Percentiles rank a stretch among this genome's conserved stretches.
phyloP scores from a whole-genome alignment of 1,140 invertebrate genomes.

The Euwallacea fornicatus region DNA sequence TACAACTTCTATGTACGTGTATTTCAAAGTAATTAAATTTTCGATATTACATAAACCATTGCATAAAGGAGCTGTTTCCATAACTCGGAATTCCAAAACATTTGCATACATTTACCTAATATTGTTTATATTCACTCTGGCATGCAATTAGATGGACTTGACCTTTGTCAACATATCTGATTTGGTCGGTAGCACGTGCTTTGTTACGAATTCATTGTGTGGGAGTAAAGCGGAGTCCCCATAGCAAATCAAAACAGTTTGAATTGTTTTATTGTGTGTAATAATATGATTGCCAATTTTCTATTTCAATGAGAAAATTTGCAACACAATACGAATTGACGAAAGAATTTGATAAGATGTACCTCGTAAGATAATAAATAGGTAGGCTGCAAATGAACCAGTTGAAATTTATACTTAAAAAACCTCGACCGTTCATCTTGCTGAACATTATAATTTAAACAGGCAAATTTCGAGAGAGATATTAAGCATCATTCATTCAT shows the following conservation, averaged over 20 bases:
- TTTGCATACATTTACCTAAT: conserved; percentile 36
- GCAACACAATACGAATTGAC: too few species aligned
- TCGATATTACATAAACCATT: too few species aligned
- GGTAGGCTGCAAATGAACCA: background rate
- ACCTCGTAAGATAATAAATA: too few species aligned
- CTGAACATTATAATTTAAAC: conserved; percentile 14
- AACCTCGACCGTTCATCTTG: too few species aligned
- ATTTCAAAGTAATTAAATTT: too few species aligned
- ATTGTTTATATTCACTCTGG: conserved; percentile 32
- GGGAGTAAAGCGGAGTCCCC: conserved; percentile 20
- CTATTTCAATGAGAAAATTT: background rate
- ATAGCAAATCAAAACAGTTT: conserved; percentile 15
- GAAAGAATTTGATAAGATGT: too few species aligned
- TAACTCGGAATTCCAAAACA: background rate
- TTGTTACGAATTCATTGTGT: conserved; percentile 37
- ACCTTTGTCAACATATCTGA: conserved; percentile 42
- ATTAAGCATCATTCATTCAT: conserved; percentile 22
- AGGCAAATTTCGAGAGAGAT: conserved; percentile 7
- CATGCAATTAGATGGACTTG: conserved; percentile 38
- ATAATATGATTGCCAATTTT: conserved; percentile 10
- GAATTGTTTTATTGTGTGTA: conserved; percentile 15
- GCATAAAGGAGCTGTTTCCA: conserved; percentile 1
- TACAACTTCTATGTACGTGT: too few species aligned
- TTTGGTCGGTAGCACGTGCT: conserved; percentile 44
- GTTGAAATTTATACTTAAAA: background rate